Evolutionary conservation across 2,888 invertebrate species (phyloP), one percentile per base, ranked within the genome.

Genomic region (Creontiades dilutus): DNA sequence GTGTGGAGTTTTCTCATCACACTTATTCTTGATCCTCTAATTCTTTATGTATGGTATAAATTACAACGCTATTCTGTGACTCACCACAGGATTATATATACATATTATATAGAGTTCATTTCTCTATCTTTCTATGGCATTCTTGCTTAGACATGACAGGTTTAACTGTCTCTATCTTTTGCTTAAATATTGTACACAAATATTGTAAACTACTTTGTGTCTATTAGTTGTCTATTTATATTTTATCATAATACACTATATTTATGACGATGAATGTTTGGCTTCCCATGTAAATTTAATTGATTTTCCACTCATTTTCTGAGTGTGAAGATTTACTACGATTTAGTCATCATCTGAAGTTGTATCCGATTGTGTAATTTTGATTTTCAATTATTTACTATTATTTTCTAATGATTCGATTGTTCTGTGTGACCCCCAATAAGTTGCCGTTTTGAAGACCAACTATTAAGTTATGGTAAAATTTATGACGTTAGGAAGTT

Each of bases 181-280:
- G 91, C 91, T 91, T 91, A 87, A 90, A 89, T 90, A 88, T 91
- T 85, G 84, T 91, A 90, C 90, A 91, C 90, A 90, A 90, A 89
- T 91, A 91, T 91, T 84, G 61, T 90, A 84, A 90, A 90, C 81
- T 90, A 91, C 91, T 91, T 91, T 91, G 91, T 90, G 91, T 90
- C 90, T 91, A 91, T 91, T 91, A 91, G 91, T 91, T 91, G 91
- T 91, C 91, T 91, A 90, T 89, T 91, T 91, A 91, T 91, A 91
- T 91, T 91, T 91, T 91, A 90, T 90, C 80, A 82, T 90, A 89
- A 90, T 90, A 90, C 90, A 89, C 86, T 91, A 84, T 90, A 91
- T 88, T 91, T 91, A 91, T 89, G 82, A 91, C 61, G 86, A 90
- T 91, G 89, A 90, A 91, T 91, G 90, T 91, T 91, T 91, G 91